Evolutionary conservation across 2,797 vertebrate genomes (phyloP), one percentile per base, ranked within the genome.

Genomic region (Ptychadena robeensis): DNA sequence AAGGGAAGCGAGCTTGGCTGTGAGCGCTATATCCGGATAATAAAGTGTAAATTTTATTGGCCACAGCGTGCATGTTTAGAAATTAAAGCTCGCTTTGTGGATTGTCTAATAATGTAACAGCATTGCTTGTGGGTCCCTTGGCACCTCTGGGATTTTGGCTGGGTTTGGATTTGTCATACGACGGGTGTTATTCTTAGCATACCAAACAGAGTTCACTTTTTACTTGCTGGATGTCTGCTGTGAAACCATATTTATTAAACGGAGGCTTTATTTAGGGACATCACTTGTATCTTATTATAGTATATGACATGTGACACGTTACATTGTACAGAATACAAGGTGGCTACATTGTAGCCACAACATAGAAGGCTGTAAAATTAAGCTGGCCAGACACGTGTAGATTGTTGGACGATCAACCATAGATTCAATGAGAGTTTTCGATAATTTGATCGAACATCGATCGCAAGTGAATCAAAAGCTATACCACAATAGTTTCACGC

Each of bases 31-130:
- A 76, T 80, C 82, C 31, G 32, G 28, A 64, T 80, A 70, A 74
- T 69, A 84, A 69, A 32, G 14, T 28, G 48, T 53, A 63, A 34
- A 44, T 85, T 70, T 74, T 82, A 75, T 74, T 44, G 25, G 70
- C 70, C 70, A 73, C 48, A 27, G 37, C 12, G 65, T 34, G 38
- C 65, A 40, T 75, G 35, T 75, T 48, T 82, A 40, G 40, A 44
- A 81, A 81, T 73, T 35, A 75, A 80, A 75, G 38, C 57, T 28
- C 48, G 44, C 63, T 63, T 31, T 61, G 76, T 8, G 76, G 15
- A 63, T 79, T 79, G 65, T 65, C 73, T 64, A 84, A 69, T 73
- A 79, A 73, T 8, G 31, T 66, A 83, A 83, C 64, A 12, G 57
- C 77, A 35, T 25, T 40, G 48, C 57, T 75, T n/a, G 18, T 75